Evolutionary conservation across 2,888 invertebrate species (phyloP).

Genomic region (Stictocephala bisonia): DNA sequence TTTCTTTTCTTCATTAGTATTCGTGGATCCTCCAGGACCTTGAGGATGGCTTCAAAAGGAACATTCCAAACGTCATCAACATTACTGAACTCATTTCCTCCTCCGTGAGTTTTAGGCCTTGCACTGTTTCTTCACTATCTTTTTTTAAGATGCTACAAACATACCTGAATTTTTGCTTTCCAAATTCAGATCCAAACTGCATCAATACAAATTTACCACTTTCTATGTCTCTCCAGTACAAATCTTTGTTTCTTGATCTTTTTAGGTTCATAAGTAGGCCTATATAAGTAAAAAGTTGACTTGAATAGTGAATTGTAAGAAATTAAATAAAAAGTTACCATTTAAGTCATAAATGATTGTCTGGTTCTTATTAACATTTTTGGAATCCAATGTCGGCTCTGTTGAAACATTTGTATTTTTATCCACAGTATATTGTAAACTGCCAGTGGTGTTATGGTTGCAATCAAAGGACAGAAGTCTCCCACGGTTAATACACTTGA

Average conservation of each 20-base stretch:
- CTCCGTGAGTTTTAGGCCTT: conserved; percentile 1
- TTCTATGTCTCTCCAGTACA: not conserved
- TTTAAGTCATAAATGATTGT: not conserved
- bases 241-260: not conserved
- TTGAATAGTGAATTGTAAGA: no score
- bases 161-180: not conserved
- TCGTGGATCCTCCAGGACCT: not conserved
- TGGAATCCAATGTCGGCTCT: not conserved
- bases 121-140: conserved; percentile 1
- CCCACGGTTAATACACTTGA: conserved; percentile 1
- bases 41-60: conserved; percentile 6
- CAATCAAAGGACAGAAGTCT: not conserved
- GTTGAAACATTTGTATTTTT: not conserved
- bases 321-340: not conserved
- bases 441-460: conserved; percentile 7
- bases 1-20: conserved; percentile 7
- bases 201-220: not conserved
- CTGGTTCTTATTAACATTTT: not conserved
- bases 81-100: conserved; percentile 1
- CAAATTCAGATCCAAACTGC: not conserved
- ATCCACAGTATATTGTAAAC: not conserved
- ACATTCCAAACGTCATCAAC: not conserved
- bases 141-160: conserved; percentile 1
- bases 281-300: not conserved
- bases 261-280: not conserved